A percentile compares a stretch with the other conserved stretches of the same genome.
phyloP scores from a whole-genome alignment of 2,888 invertebrate species.

The Drosophila mulleri region DNA sequence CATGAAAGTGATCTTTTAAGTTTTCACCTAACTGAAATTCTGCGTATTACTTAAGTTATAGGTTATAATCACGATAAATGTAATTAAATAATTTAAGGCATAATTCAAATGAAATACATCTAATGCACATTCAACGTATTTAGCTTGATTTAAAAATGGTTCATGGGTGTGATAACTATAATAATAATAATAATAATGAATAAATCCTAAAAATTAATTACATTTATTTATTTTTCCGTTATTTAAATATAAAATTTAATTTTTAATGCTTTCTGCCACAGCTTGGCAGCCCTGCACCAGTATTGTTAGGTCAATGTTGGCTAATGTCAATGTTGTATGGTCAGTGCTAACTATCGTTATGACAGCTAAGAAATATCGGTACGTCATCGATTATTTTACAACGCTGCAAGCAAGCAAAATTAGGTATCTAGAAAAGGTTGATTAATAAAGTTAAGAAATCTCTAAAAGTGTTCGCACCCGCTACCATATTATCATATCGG shows the following conservation, averaged over 20 bases:
- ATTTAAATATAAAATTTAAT: background rate
- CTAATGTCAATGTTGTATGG: background rate
- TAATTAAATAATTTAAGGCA: background rate
- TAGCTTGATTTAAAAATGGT: background rate
- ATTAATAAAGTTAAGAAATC: slow-evolving; percentile 46
- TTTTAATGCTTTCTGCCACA: background rate
- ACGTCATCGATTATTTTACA: slow-evolving; percentile 45
- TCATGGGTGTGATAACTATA: background rate
- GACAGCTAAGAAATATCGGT: slow-evolving; percentile 21
- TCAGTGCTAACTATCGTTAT: background rate
- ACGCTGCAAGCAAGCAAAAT: slow-evolving; percentile 32
- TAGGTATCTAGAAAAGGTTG: slow-evolving; percentile 47
- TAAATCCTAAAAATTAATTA: background rate
- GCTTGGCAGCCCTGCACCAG: slow-evolving; percentile 19
- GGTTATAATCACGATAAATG: background rate
- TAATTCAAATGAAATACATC: background rate
- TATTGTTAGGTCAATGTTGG: background rate
- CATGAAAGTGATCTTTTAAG: slow-evolving; percentile 46
- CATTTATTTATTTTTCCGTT: background rate
- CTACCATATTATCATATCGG: slow-evolving; percentile 51
- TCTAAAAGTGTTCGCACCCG: slow-evolving; percentile 48
- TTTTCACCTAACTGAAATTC: slow-evolving; percentile 55
- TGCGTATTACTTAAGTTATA: slow-evolving; percentile 31
- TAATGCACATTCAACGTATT: background rate
- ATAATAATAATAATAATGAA: background rate